phyloP scores from a whole-genome alignment of 2,888 invertebrate genomes.

The Celastrina argiolus region DNA sequence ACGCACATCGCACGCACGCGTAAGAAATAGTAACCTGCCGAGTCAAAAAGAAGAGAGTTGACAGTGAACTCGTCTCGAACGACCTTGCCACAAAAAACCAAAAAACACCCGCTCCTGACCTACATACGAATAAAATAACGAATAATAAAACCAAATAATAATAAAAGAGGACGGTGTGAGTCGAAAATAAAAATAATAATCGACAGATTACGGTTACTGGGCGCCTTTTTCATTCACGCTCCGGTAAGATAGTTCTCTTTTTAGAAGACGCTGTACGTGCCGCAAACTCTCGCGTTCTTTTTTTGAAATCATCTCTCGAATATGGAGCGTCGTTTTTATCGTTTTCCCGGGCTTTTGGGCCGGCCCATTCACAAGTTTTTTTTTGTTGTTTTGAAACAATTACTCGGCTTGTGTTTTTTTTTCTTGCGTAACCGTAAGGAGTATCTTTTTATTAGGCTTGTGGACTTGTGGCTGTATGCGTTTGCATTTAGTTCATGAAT shows the following conservation, averaged over 20 bases:
- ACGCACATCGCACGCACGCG: not conserved
- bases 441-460: conserved; percentile 30
- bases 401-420: conserved; percentile 50
- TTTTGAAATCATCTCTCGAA: conserved; percentile 77
- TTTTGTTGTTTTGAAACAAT: conserved; percentile 60
- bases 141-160: conserved; percentile 65
- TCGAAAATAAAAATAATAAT: conserved; percentile 74
- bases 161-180: conserved; percentile 54
- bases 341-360: conserved; percentile 63
- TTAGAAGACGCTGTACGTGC: conserved; percentile 70
- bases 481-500: not conserved
- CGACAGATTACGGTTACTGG: conserved; percentile 70
- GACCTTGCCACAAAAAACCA: conserved; percentile 71
- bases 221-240: conserved; percentile 75
- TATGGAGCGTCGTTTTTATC: conserved; percentile 74
- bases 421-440: conserved; percentile 37
- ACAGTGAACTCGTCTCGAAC: conserved; percentile 36
- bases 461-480: not conserved
- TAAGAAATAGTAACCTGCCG: not conserved
- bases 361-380: conserved; percentile 62
- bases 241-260: conserved; percentile 72
- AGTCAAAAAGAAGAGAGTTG: conserved; percentile 29
- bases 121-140: conserved; percentile 71
- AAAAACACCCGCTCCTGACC: conserved; percentile 67
- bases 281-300: conserved; percentile 54